Evolutionary conservation across 2,113 vertebrate species (phyloP).

Genomic region (Zapus hudsonius): DNA sequence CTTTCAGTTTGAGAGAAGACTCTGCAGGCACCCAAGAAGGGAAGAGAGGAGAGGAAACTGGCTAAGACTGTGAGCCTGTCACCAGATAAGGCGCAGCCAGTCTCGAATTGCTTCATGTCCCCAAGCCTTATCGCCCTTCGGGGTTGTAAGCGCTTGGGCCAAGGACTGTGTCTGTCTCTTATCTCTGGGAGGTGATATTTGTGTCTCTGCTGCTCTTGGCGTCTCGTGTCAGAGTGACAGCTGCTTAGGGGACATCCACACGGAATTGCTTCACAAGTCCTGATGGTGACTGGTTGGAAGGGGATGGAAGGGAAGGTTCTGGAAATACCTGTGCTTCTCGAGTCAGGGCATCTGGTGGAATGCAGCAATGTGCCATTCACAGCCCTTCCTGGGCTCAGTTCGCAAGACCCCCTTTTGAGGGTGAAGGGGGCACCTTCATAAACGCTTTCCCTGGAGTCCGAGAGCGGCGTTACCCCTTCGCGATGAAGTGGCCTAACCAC

Average conservation of each 20-base stretch:
- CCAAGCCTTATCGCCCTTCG: conserved; percentile 43
- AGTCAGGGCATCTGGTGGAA: neutral
- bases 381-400: neutral
- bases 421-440: neutral
- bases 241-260: neutral
- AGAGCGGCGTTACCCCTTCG: conserved; percentile 36
- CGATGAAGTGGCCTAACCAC: conserved; percentile 39
- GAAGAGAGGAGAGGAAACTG: conserved; percentile 28
- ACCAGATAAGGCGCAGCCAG: neutral
- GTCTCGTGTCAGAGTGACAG: neutral
- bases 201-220: neutral
- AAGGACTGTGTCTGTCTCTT: neutral
- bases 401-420: neutral
- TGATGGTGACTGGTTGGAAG: conserved; percentile 3
- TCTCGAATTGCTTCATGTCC: conserved; percentile 54
- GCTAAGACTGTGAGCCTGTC: neutral
- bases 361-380: conserved; percentile 48
- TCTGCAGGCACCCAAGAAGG: neutral
- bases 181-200: conserved; percentile 16
- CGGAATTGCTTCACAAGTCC: neutral
- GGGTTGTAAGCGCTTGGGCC: conserved; percentile 22
- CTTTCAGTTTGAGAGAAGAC: neutral
- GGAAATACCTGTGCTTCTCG: conserved; percentile 36
- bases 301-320: neutral
- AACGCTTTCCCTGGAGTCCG: conserved; percentile 6